Conservation (phyloP, 1,140 invertebrate species). For the Catajapyx aquilonaris region DNA sequence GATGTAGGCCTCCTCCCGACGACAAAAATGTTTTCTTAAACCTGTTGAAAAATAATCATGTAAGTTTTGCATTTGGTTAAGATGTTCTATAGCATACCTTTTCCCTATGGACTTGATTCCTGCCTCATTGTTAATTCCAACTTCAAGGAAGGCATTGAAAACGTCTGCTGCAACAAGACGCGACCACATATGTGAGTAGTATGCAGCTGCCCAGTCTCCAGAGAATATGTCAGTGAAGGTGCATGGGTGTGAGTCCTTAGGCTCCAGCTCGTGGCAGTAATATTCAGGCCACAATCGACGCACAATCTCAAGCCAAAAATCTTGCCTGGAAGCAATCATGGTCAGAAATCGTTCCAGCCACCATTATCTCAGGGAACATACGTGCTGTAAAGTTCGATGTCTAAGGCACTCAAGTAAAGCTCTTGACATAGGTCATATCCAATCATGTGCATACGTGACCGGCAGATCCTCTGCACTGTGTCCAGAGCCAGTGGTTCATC, state of each 20-base stretch:
- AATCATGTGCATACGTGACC: slow-evolving; percentile 45
- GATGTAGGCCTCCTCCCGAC: too few relatives aligned
- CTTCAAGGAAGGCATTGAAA: slow-evolving; percentile 70
- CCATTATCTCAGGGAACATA: slow-evolving; percentile 23
- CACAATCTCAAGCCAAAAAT: slow-evolving; percentile 60
- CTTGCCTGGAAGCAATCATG: slow-evolving; percentile 21
- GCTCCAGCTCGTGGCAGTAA: slow-evolving; percentile 44
- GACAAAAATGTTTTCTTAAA: too few relatives aligned
- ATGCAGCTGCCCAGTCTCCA: slow-evolving; percentile 47
- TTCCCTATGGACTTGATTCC: too few relatives aligned
- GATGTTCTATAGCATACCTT: too few relatives aligned
- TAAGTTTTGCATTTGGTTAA: too few relatives aligned
- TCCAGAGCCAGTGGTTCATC: too few relatives aligned
- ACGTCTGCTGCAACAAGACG: slow-evolving; percentile 75
- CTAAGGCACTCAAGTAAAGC: slow-evolving; percentile 61
- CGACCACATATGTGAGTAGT: slow-evolving; percentile 58
- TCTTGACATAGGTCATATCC: slow-evolving; percentile 57
- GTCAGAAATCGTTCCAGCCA: slow-evolving; percentile 14
- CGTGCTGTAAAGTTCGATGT: slow-evolving; percentile 57
- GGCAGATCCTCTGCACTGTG: slow-evolving; percentile 36
- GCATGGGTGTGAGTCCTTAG: slow-evolving; percentile 55
- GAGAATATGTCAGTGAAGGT: slow-evolving; percentile 51
- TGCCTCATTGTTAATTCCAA: too few relatives aligned
- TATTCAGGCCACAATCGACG: slow-evolving; percentile 53
- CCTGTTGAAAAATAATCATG: too few relatives aligned